Percentiles rank a stretch among this genome's conserved stretches.
phyloP scores from a whole-genome alignment of 1,140 invertebrate genomes.

The Calephelis nemesis region DNA sequence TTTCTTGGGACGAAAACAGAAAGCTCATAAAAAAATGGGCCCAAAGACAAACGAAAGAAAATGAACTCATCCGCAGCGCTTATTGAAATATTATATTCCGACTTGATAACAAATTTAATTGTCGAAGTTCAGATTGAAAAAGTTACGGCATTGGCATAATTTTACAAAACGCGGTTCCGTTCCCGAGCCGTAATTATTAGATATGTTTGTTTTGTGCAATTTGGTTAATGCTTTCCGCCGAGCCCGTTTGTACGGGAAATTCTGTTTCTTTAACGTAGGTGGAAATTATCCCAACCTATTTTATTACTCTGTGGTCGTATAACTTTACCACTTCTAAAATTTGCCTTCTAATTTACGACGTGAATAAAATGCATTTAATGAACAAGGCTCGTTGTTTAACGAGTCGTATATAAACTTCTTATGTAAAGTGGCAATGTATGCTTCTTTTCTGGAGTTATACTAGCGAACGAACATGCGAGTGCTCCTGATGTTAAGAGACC shows the following conservation, averaged over 20 bases:
- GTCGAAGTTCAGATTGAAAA: slow-evolving; percentile 75
- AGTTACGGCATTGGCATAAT: slow-evolving; percentile 69
- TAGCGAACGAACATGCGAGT: too few relatives aligned
- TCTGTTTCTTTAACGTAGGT: slow-evolving; percentile 51
- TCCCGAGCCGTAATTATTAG: slow-evolving; percentile 60
- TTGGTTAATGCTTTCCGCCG: slow-evolving; percentile 56
- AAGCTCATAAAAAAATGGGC: slow-evolving; percentile 13
- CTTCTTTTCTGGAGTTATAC: too few relatives aligned
- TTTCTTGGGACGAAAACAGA: background rate
- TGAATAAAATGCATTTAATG: slow-evolving; percentile 20
- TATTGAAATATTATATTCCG: slow-evolving; percentile 68
- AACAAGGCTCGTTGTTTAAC: slow-evolving; percentile 27
- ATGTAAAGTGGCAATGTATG: background rate
- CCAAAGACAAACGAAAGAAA: slow-evolving; percentile 47
- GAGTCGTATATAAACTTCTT: background rate
- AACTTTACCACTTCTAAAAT: slow-evolving; percentile 33
- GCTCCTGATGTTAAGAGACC: too few relatives aligned
- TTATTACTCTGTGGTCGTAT: slow-evolving; percentile 48
- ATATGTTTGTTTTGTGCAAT: slow-evolving; percentile 70
- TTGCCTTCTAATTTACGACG: slow-evolving; percentile 13
- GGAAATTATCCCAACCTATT: slow-evolving; percentile 59
- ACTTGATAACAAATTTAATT: slow-evolving; percentile 69
- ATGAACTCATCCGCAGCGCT: slow-evolving; percentile 46
- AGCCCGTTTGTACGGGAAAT: slow-evolving; percentile 51
- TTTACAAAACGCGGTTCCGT: slow-evolving; percentile 53